Evolutionary conservation across 2,888 invertebrate species (phyloP).

Genomic region (Sphaeridia pumilis): DNA sequence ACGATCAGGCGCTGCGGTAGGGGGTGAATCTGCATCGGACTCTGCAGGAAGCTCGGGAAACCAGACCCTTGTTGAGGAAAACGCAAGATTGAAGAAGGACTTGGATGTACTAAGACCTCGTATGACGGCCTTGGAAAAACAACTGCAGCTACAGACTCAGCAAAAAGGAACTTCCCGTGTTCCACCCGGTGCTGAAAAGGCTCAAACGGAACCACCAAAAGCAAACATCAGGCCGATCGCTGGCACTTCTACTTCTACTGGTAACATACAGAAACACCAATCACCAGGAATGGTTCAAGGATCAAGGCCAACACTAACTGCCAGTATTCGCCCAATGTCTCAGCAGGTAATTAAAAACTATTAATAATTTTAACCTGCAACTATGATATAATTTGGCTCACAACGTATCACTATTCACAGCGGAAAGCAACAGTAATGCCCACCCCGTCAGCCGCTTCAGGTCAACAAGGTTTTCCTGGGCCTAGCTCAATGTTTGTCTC

Average conservation of each 20-base stretch:
- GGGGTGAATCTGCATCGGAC: constrained; percentile 6
- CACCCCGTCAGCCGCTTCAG: constrained; percentile 46
- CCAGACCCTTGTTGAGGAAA: constrained; percentile 47
- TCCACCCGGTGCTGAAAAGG: constrained; percentile 41
- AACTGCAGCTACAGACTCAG: constrained; percentile 36
- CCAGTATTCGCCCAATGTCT: constrained; percentile 84
- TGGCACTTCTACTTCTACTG: constrained; percentile 44
- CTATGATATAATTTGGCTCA: not conserved
- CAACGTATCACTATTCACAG: too few relatives aligned
- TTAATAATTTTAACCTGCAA: not conserved
- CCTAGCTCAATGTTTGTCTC: constrained; percentile 25
- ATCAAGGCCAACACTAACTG: constrained; percentile 52
- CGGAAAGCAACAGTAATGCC: constrained; percentile 67
- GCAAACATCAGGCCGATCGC: constrained; percentile 94
- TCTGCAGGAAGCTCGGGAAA: constrained; percentile 33
- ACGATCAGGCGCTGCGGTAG: constrained; percentile 41
- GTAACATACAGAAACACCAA: constrained; percentile 16
- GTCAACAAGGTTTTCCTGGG: constrained; percentile 8
- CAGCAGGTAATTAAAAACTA: constrained; percentile 47
- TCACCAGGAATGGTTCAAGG: constrained; percentile 22
- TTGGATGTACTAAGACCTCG: constrained; percentile 49
- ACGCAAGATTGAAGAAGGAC: constrained; percentile 60
- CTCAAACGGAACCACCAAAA: constrained; percentile 55
- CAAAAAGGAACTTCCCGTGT: constrained; percentile 22
- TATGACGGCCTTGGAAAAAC: constrained; percentile 36